Evolutionary conservation across 2,113 vertebrate species (phyloP), one percentile per base, ranked within the genome.

Genomic region (Callopanchax toddi): DNA sequence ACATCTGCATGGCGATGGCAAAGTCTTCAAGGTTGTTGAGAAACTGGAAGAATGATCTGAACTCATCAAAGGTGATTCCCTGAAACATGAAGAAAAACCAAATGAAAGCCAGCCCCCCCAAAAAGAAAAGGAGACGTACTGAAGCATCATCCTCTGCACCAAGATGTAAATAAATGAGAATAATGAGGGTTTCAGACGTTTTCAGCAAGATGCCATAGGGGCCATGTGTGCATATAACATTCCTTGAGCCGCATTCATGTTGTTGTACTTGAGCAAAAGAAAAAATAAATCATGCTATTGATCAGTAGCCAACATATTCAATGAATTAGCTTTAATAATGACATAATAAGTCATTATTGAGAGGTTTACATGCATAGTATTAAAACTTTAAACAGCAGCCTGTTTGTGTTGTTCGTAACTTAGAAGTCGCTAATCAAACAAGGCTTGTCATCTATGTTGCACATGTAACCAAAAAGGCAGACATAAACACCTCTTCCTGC

Each of bases 31-130:
- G 90, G 84, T 99, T 99, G 92, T 99, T 99, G 76, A 99, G 91
- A 85, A 99, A 99, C 77, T 99, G 97, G 92, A 99, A 99, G 90
- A 99, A 99, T 54, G 96, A 97, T 63, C 97, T 93, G 85, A 99
- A 99, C 86, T 99, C 97, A 50, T 99, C 97, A 76, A 99, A 99
- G 10, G 97, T 98, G 89, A 99, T 99, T 73, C 97, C 97, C 97
- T 99, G 85, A 87, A 84, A 86, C 16, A 58, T 3, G 12, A 67
- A 67, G 60, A 71, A 17, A 67, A 58, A 59, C 3, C 2, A 18
- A 2, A 15, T 58, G 21, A 49, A 17, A 36, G 32, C 6, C n/a
- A 25, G 32, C 17, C 18, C 12, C n/a, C 10, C 51, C 39, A 37
- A 50, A 10, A n/a, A 32, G 11, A 10, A n/a, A n/a, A n/a, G n/a